These are phyloP conservation scores for Chiloscyllium punctatum DNA, from an alignment of 2,797 vertebrate species.

Conservation along the genomic window DNA sequence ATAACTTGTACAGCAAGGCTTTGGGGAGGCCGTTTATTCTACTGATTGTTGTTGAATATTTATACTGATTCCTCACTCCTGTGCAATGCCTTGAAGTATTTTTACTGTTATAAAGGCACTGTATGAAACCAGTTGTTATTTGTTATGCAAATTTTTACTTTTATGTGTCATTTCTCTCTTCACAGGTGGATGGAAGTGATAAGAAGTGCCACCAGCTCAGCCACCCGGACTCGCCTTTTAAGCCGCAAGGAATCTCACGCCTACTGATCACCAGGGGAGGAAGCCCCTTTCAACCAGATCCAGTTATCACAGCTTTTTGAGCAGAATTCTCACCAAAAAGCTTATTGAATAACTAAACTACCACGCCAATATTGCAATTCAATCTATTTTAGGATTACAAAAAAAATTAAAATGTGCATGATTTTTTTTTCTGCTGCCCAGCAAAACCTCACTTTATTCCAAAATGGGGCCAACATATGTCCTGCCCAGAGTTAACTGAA, in stretches of 20 bases:
- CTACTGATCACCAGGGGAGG: constrained; percentile 59
- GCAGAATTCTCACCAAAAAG: background rate
- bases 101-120: background rate
- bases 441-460: background rate
- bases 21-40: background rate
- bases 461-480: background rate
- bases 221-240: constrained; percentile 62
- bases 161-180: background rate
- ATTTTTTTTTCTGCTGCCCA: background rate
- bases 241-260: constrained; percentile 76
- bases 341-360: background rate
- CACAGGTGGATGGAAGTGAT: constrained; percentile 97
- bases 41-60: background rate
- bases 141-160: background rate
- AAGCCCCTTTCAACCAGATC: too few relatives aligned
- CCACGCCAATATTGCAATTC: background rate
- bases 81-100: background rate
- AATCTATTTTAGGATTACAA: background rate
- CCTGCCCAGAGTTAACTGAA: background rate
- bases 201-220: constrained; percentile 82
- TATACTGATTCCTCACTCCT: background rate
- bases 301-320: background rate
- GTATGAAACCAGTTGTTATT: background rate
- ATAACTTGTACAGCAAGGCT: background rate
- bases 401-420: background rate